Conservation (phyloP, 1,140 invertebrate species). For the Zaprionus kolodkinae region DNA sequence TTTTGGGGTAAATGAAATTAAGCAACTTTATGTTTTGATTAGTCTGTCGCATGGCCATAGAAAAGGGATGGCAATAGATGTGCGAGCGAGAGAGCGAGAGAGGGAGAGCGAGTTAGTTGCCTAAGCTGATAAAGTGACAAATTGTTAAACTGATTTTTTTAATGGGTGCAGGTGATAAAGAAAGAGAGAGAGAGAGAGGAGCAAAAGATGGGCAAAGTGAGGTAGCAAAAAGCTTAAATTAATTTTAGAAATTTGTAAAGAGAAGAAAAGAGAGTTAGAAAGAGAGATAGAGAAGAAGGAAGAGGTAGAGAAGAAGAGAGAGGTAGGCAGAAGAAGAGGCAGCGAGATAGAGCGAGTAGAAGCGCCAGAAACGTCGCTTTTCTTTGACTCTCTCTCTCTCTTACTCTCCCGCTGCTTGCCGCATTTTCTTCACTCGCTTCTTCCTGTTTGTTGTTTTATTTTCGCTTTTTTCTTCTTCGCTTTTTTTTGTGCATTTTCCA, state of each 20-base stretch:
- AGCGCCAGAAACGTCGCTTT: neutral
- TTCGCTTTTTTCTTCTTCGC: neutral
- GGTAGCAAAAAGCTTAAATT: neutral
- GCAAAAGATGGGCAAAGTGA: too few species aligned
- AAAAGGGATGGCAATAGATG: neutral
- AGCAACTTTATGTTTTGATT: slow-evolving; percentile 16
- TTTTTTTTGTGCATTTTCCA: slow-evolving; percentile 66
- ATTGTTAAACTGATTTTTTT: neutral
- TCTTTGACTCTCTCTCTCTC: neutral
- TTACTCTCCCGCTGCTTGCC: neutral
- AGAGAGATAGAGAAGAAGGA: neutral
- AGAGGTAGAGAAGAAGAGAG: neutral
- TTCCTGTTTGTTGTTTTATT: slow-evolving; percentile 11
- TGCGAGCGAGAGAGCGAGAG: neutral
- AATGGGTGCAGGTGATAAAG: neutral
- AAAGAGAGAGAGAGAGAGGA: neutral
- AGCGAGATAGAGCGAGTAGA: neutral
- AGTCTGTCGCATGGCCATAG: neutral
- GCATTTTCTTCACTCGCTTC: slow-evolving; percentile 1
- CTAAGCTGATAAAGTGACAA: neutral
- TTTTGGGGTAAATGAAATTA: slow-evolving; percentile 27
- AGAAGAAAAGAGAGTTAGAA: neutral
- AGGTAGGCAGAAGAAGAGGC: neutral
- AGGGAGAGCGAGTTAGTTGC: neutral
- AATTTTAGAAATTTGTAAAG: neutral